A percentile compares a stretch with the other conserved stretches of the same genome.
phyloP scores from a whole-genome alignment of 1,140 invertebrate species.

The Apocrypta bakeri region DNA sequence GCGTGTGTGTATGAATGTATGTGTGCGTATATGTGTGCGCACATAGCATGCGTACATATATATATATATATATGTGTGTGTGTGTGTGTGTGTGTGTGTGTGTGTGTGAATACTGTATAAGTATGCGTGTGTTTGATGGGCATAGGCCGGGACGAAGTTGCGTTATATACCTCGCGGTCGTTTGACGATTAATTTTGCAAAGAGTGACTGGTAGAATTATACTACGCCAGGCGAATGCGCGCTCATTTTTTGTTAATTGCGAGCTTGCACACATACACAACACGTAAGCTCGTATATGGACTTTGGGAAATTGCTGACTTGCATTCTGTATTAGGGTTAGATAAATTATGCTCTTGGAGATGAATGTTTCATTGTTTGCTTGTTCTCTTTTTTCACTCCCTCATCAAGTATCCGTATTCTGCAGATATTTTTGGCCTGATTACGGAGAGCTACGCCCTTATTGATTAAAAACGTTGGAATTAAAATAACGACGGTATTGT shows the following conservation, averaged over 20 bases:
- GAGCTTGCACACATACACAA: not conserved
- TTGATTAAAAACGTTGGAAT: not conserved
- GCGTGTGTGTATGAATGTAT: no score
- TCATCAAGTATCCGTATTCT: no score
- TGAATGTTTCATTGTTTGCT: not conserved
- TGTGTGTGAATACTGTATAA: no score
- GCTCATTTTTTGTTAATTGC: not conserved
- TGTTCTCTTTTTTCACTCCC: not conserved
- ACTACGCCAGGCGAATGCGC: not conserved
- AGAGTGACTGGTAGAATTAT: not conserved
- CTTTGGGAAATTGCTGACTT: not conserved
- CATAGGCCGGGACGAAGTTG: not conserved
- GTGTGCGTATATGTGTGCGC: no score
- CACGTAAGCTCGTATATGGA: not conserved
- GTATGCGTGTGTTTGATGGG: not conserved
- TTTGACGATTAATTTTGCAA: slow-evolving; percentile 36
- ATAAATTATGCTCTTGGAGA: not conserved
- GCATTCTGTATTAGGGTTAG: not conserved
- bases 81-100: no score
- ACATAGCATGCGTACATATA: no score
- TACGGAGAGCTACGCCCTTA: not conserved
- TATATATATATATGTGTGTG: no score
- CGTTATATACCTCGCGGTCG: not conserved
- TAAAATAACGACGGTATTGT: not conserved
- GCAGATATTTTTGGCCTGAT: no score